A percentile compares a stretch with the other conserved stretches of the same genome.
Conservation (phyloP, 37 sponge, comb jelly and placozoan genomes). For the Halisarca cf. caerulea region DNA sequence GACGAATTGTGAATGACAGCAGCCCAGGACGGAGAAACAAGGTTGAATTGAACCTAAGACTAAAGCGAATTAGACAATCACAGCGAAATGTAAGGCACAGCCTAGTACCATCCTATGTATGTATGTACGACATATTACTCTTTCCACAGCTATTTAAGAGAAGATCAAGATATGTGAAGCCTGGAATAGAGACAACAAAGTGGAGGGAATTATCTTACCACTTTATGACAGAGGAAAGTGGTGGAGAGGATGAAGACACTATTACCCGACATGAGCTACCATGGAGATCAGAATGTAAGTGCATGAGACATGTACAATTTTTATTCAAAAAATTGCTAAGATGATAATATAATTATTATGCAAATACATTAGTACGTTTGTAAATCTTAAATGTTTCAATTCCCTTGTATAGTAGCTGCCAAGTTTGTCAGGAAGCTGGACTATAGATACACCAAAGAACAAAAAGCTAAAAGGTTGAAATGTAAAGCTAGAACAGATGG, state of each 20-base stretch:
- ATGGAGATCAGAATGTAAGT: slow-evolving; percentile 25
- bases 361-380: too few species aligned
- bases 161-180: not conserved
- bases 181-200: not conserved
- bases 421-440: too few species aligned
- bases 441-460: too few species aligned
- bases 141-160: slow-evolving; percentile 10
- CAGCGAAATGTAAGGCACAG: slow-evolving; percentile 9
- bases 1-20: slow-evolving; percentile 3
- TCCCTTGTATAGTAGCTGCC: too few species aligned
- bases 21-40: not conserved
- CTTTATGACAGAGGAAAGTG: slow-evolving; percentile 19
- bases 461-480: too few species aligned
- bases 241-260: not conserved
- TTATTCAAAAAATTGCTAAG: too few species aligned
- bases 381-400: too few species aligned
- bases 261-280: not conserved
- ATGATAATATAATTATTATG: too few species aligned
- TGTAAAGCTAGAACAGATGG: too few species aligned
- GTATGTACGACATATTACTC: not conserved
- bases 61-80: not conserved
- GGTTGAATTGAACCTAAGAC: not conserved
- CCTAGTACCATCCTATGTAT: too few species aligned
- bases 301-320: not conserved
- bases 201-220: slow-evolving; percentile 13